Base-by-base conservation (phyloP, 2,888 invertebrate species). In the Venusia cambrica region DNA sequence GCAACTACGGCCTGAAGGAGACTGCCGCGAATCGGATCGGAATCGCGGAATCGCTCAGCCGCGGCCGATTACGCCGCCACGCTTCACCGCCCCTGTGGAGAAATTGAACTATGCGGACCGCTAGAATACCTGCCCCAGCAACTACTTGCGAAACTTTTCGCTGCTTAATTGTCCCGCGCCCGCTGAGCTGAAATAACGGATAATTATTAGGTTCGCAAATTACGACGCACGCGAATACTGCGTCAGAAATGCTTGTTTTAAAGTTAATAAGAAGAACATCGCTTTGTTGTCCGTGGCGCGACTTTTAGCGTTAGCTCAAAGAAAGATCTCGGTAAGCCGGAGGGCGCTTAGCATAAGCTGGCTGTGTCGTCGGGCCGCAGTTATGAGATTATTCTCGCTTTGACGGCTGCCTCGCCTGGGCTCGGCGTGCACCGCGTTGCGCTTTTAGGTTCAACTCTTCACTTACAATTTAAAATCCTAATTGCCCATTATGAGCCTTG, bases 321-420 rank as follows among this genome's bases (percentile, higher is more conserved):
- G 76, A 73, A 70, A 68, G 67, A 72, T 71, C 66, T 67, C 62
- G 39, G 67, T 69, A 65, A 71, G 72, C 72, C 70, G 52, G 70
- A 74, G 74, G 73, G 74, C 71, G 71, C 74, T 73, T 63, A 53
- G 67, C 68, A 64, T 71, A 75, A 73, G 73, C 73, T 70, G 70
- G 49, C 62, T 70, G 63, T 66, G 72, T 75, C 69, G 74, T 67
- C 71, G 66, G 64, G 61, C 62, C 67, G 66, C 69, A 66, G 77
- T 83, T 81, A 83, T 81, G 78, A 78, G 78, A 81, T 83, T 79
- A 83, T 73, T 73, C 72, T 74, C 73, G 73, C 80, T 83, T 80
- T 80, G 80, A 77, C 74, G 70, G 65, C 60, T 59, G 62, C 63
- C 65, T 66, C 61, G 54, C 60, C 61, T 56, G 58, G 58, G 58